Base-by-base conservation (phyloP, 2,888 invertebrate species). In the Lycaena phlaeas region DNA sequence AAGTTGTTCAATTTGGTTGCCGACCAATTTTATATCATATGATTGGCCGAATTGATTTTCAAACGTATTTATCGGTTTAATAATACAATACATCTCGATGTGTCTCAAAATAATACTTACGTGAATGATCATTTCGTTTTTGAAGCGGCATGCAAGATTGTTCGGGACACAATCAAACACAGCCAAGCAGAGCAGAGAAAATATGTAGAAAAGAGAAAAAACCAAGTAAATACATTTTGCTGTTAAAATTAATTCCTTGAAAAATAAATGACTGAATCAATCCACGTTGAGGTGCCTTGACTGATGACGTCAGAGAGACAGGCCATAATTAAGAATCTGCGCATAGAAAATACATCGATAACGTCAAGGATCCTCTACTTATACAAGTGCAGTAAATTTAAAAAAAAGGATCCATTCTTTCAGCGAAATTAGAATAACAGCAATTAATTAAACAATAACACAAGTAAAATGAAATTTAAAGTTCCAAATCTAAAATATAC, bases 141-240 rank as follows among this genome's bases (percentile, higher is more conserved):
- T 87, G 89, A 89, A 89, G 90, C 90, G 86, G 89, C 90, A 90
- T 90, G 89, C 89, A 85, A 87, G 86, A 87, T 88, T 89, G 89
- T 89, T 88, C 88, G 87, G 89, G 89, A 89, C 88, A 89, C 90
- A 90, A 90, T 90, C 90, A 90, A 89, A 89, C 90, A 90, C 90
- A 89, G 89, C 87, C 90, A 91, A 91, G 90, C 91, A 91, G 90
- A 91, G 90, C 90, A 90, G 90, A 90, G 89, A 89, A 90, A 87
- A 88, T 87, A 89, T 89, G 88, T 86, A 88, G 88, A 89, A 90
- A 89, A 89, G 88, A 88, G 87, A 89, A 90, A 88, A 58, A 88
- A 89, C 88, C 85, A 88, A 89, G 87, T 88, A 87, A 89, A 88
- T 89, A 88, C 86, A 88, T 81, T 84, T 82, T 82, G 84, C 81